Evolutionary conservation across 2,888 invertebrate genomes (phyloP).

Genomic region (Herminia tarsipennalis): DNA sequence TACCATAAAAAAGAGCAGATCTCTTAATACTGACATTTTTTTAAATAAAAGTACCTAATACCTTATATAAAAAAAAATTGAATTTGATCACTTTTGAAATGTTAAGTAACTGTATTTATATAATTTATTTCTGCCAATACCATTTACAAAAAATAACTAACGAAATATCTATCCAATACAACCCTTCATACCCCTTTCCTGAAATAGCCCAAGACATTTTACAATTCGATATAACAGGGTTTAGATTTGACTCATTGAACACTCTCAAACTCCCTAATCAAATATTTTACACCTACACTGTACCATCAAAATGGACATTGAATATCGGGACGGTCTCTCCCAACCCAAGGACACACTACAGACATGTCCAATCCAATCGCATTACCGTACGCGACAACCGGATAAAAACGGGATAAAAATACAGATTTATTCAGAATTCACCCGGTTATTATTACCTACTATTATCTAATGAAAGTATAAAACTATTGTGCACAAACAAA

Average conservation of each 20-base stretch:
- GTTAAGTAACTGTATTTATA: too few relatives aligned
- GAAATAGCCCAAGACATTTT: too few relatives aligned
- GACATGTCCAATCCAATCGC: slow-evolving; percentile 37
- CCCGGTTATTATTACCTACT: slow-evolving; percentile 14
- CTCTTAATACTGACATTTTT: too few relatives aligned
- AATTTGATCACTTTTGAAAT: too few relatives aligned
- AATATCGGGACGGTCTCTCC: background rate
- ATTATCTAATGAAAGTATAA: slow-evolving; percentile 14
- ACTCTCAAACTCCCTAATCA: background rate
- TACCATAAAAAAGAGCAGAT: too few relatives aligned
- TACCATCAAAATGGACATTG: background rate
- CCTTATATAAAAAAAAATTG: too few relatives aligned
- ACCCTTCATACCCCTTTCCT: too few relatives aligned
- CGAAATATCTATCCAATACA: background rate
- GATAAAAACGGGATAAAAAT: slow-evolving; percentile 37
- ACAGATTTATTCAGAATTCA: slow-evolving; percentile 29
- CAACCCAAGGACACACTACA: slow-evolving; percentile 21
- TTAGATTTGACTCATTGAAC: too few relatives aligned
- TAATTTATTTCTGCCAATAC: too few relatives aligned
- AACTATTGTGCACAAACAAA: slow-evolving; percentile 10
- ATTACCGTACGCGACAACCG: slow-evolving; percentile 29
- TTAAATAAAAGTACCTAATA: too few relatives aligned
- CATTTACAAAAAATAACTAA: too few relatives aligned
- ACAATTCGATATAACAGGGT: too few relatives aligned
- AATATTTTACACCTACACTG: background rate